Evolutionary conservation across 2,797 vertebrate species (phyloP).

Genomic region (Sebastes iracundus): DNA sequence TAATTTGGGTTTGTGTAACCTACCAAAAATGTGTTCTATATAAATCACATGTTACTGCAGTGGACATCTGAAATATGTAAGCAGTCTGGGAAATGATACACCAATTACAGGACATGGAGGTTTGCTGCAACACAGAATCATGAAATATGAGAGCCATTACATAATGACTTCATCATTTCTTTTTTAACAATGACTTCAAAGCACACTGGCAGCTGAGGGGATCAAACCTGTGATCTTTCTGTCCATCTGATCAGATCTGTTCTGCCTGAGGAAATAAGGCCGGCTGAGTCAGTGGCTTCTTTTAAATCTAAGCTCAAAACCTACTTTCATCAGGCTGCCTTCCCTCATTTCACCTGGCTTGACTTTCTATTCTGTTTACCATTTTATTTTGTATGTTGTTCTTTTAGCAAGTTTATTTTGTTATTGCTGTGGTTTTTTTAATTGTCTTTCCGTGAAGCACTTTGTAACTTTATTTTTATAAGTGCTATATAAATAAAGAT

Average conservation of each 20-base stretch:
- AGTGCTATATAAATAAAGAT: background rate
- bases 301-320: background rate
- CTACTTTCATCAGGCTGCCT: background rate
- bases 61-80: background rate
- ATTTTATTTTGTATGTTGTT: background rate
- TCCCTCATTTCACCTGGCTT: background rate
- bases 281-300: background rate
- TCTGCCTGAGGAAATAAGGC: background rate
- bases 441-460: background rate
- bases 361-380: background rate
- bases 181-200: slow-evolving; percentile 22
- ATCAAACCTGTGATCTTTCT: slow-evolving; percentile 24
- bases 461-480: background rate
- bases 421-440: background rate
- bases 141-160: slow-evolving; percentile 4
- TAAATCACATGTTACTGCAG: background rate
- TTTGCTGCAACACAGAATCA: slow-evolving; percentile 3
- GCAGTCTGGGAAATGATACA: background rate
- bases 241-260: background rate
- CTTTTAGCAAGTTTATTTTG: background rate
- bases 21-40: background rate
- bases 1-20: background rate
- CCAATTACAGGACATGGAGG: background rate
- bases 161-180: slow-evolving; percentile 7
- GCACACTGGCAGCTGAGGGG: background rate